Evolutionary conservation across 2,113 vertebrate species (phyloP).

Genomic region (Centropus bengalensis): DNA sequence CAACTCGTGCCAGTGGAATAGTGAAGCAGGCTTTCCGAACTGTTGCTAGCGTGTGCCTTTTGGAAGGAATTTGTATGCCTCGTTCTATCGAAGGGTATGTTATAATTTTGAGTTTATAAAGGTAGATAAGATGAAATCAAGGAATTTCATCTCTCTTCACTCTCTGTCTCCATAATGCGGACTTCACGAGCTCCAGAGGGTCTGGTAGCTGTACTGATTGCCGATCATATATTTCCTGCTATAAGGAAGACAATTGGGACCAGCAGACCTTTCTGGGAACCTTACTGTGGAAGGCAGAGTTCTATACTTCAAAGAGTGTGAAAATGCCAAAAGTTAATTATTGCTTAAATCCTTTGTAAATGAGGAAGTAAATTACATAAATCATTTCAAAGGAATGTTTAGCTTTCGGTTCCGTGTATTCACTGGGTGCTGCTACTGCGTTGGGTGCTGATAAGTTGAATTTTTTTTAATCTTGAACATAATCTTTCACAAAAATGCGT

Average conservation of each 20-base stretch:
- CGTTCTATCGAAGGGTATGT: background rate
- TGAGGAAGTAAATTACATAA: background rate
- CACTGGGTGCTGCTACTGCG: background rate
- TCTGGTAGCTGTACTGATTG: background rate
- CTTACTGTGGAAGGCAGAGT: background rate
- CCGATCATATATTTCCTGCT: background rate
- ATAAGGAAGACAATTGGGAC: background rate
- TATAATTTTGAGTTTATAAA: background rate
- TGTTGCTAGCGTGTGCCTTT: background rate
- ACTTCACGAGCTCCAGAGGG: background rate
- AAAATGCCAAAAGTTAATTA: background rate
- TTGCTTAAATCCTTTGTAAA: background rate
- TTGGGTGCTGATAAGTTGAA: background rate
- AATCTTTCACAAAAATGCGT: background rate
- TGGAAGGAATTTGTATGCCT: background rate
- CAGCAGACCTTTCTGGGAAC: background rate
- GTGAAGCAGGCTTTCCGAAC: background rate
- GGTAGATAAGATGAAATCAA: background rate
- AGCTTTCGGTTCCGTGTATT: background rate
- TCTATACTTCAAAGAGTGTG: background rate
- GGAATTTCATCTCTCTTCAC: background rate
- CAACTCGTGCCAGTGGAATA: background rate
- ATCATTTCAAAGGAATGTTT: background rate
- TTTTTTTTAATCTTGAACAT: background rate
- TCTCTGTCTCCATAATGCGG: background rate